Base-by-base conservation (phyloP, 2,888 invertebrate species). In the Mechanitis mazaeus region DNA sequence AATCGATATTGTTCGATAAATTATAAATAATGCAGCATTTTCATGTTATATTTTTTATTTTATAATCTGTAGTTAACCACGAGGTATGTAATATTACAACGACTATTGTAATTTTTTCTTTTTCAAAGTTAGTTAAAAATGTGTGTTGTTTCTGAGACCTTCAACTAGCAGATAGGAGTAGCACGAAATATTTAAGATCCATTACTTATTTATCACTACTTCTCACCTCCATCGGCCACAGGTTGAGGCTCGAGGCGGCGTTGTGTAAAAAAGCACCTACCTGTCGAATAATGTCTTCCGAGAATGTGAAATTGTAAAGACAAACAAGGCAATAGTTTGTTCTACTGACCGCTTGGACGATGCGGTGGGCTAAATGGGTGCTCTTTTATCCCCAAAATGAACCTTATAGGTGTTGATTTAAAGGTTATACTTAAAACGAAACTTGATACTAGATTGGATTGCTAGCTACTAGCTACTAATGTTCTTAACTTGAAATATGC, bases 231-330 rank as follows among this genome's bases (percentile, higher is more conserved):
- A 53, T 57, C 46, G 50, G 55, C 63, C 58, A 50, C 62, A 54
- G 61, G 60, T 57, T 58, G 50, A 53, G 60, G 60, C 60, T 57
- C 55, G 50, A 53, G 60, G 60, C 60, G 62, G 68, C 62, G 42
- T 54, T 57, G 55, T 56, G 65, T 60, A 65, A 84, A 83, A 47
- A 83, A 78, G 68, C 60, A 68, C 70, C 79, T 86, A 87, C 87
- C 87, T 86, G 86, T 76, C 74, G 71, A 71, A 73, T 73, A 72
- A 75, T 75, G 73, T 79, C 78, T 87, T 87, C 87, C 71, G 61
- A 80, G 87, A 88, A 87, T 74, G 79, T 83, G 77, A 81, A 83
- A 85, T 87, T 84, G 81, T 84, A 77, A 85, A 83, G 74, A 78
- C 80, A 85, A 85, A 86, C 75, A 86, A 73, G 72, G 68, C 71